These are phyloP conservation scores for Eumeta japonica DNA, from an alignment of 1,140 invertebrate genomes.

Conservation along the genomic window DNA sequence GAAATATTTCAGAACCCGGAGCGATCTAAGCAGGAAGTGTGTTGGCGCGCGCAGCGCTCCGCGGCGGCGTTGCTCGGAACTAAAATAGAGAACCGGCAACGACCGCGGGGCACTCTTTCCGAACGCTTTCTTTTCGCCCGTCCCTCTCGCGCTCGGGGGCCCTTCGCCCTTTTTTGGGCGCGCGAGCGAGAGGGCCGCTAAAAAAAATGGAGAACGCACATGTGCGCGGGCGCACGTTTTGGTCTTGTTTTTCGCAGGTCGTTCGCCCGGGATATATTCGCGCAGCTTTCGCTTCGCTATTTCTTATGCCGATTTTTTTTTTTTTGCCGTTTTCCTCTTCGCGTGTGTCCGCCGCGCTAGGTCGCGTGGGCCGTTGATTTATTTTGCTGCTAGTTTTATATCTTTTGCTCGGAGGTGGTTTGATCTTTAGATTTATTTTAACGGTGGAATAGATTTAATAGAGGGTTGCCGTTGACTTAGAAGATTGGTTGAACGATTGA, in stretches of 20 bases:
- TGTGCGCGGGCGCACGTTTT: slow-evolving; percentile 44
- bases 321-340: slow-evolving; percentile 24
- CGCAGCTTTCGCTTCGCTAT: slow-evolving; percentile 18
- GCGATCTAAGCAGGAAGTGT: slow-evolving; percentile 38
- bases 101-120: slow-evolving; percentile 39
- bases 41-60: slow-evolving; percentile 32
- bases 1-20: not conserved
- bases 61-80: slow-evolving; percentile 38
- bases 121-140: slow-evolving; percentile 39
- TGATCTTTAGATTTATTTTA: not conserved
- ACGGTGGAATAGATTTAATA: too few species aligned
- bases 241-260: slow-evolving; percentile 54
- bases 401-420: not conserved
- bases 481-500: too few species aligned
- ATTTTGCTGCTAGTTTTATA: slow-evolving; percentile 27
- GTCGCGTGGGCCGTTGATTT: slow-evolving; percentile 42
- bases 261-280: slow-evolving; percentile 45
- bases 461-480: too few species aligned
- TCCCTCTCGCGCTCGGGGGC: slow-evolving; percentile 26
- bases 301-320: slow-evolving; percentile 30
- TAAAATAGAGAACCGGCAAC: slow-evolving; percentile 23
- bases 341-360: slow-evolving; percentile 34
- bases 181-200: slow-evolving; percentile 33
- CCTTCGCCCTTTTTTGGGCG: slow-evolving; percentile 21
- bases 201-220: slow-evolving; percentile 47